These are phyloP conservation scores for Myotis lucifugus DNA, from an alignment of 2,113 vertebrate species.

Conservation along the genomic window DNA sequence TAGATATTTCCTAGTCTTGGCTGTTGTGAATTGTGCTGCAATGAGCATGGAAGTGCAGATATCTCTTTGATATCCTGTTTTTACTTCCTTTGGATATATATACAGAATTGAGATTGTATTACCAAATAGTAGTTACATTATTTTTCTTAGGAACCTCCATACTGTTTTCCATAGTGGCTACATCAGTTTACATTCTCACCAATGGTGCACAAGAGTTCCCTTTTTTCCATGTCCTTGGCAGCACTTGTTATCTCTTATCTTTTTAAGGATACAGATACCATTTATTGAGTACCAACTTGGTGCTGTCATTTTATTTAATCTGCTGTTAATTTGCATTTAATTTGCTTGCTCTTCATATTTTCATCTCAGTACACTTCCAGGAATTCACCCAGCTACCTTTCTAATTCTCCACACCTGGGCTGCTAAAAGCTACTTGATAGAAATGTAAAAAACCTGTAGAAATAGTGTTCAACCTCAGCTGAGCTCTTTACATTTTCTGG, in stretches of 20 bases:
- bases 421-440: conserved; percentile 7
- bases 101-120: background rate
- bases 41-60: background rate
- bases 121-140: background rate
- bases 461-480: background rate
- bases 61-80: background rate
- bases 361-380: background rate
- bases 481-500: background rate
- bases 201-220: background rate
- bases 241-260: background rate
- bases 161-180: background rate
- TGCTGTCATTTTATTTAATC: background rate
- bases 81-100: background rate
- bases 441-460: background rate
- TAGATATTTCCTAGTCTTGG: background rate
- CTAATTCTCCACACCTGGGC: background rate
- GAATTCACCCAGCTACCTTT: background rate
- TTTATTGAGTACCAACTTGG: background rate
- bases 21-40: background rate
- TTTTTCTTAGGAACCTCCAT: background rate
- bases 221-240: background rate
- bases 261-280: background rate
- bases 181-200: background rate
- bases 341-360: background rate
- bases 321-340: background rate